Evolutionary conservation across 2,888 invertebrate species (phyloP).

Genomic region (Hecatera dysodea): DNA sequence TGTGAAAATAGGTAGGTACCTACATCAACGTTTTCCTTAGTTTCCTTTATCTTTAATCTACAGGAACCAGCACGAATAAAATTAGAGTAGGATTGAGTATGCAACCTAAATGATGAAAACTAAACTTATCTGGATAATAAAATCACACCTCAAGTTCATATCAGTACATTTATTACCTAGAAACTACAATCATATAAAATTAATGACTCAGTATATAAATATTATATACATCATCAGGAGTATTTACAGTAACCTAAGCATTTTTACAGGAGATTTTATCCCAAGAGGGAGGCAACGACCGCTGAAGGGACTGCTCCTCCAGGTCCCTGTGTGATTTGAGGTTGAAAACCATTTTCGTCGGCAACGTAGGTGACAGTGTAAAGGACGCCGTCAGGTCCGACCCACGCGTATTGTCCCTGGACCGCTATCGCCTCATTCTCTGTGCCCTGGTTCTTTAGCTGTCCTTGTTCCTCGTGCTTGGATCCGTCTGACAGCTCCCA

Average conservation of each 20-base stretch:
- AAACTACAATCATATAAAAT: constrained; percentile 58
- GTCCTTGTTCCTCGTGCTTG: constrained; percentile 90
- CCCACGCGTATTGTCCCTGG: constrained; percentile 90
- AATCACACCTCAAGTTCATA: constrained; percentile 12
- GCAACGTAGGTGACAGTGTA: constrained; percentile 92
- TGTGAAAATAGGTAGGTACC: background rate
- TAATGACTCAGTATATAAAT: constrained; percentile 83
- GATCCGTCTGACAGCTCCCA: constrained; percentile 91
- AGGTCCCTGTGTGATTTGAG: constrained; percentile 85
- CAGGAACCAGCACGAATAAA: background rate
- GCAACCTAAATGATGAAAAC: background rate
- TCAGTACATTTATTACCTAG: constrained; percentile 54
- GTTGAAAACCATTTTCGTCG: constrained; percentile 89
- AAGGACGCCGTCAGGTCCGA: constrained; percentile 90
- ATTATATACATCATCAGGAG: constrained; percentile 83
- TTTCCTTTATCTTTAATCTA: background rate
- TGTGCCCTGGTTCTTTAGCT: constrained; percentile 89
- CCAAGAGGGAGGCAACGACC: constrained; percentile 82
- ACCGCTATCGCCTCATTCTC: constrained; percentile 91
- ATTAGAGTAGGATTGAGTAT: background rate
- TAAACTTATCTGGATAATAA: background rate
- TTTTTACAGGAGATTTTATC: constrained; percentile 74
- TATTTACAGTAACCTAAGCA: constrained; percentile 72
- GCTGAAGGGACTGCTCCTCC: constrained; percentile 82
- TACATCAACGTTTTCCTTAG: background rate